Percentiles rank a stretch among this genome's conserved stretches.
Evolutionary conservation across 2,888 invertebrate species (phyloP).

Genomic region (Xanthorhoe spadicearia): DNA sequence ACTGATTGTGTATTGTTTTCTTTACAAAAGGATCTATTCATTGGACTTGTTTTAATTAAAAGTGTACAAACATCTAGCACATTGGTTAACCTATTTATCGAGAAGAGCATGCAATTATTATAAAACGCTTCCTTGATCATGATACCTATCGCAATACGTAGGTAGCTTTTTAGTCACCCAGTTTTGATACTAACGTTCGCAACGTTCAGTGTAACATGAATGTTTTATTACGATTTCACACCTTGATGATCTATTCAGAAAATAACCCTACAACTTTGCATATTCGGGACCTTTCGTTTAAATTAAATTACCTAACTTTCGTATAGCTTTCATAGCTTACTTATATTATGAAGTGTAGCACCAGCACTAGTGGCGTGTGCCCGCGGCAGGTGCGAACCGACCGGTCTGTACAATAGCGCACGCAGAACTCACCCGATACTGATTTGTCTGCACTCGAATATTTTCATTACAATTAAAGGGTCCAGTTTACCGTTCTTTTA

Average conservation of each 20-base stretch:
- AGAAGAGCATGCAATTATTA: too few species aligned
- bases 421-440: constrained; percentile 31
- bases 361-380: constrained; percentile 74
- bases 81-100: too few species aligned
- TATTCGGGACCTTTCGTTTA: too few species aligned
- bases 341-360: constrained; percentile 53
- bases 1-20: constrained; percentile 28
- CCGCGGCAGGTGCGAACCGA: constrained; percentile 76
- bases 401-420: constrained; percentile 51
- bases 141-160: too few species aligned
- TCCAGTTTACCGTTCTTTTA: constrained; percentile 10
- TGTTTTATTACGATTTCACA: too few species aligned
- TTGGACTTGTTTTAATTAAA: constrained; percentile 12
- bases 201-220: too few species aligned
- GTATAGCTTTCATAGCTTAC: constrained; percentile 13
- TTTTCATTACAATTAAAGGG: constrained; percentile 31
- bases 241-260: too few species aligned
- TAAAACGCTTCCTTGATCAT: too few species aligned
- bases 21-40: constrained; percentile 14
- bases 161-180: too few species aligned
- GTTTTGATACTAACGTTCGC: too few species aligned
- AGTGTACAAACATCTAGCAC: not conserved
- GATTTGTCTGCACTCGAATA: constrained; percentile 29
- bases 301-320: not conserved
- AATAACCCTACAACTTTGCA: too few species aligned